phyloP scores from a whole-genome alignment of 1,140 invertebrate genomes.

The Drosophila nasuta region DNA sequence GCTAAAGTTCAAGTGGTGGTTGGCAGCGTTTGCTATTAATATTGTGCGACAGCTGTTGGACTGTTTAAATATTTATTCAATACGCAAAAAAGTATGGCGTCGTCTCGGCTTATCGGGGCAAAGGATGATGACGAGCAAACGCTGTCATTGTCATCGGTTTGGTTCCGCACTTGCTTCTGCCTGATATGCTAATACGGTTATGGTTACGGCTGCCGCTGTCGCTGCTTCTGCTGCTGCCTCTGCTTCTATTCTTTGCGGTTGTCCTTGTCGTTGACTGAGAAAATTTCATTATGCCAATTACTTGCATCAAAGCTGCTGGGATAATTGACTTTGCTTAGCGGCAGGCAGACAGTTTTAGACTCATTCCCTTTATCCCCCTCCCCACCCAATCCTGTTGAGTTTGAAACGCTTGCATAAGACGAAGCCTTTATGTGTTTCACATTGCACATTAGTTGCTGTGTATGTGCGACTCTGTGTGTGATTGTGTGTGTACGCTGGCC shows the following conservation, averaged over 20 bases:
- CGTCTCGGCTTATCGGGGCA: slow-evolving; percentile 40
- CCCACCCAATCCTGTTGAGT: not conserved
- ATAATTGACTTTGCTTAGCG: slow-evolving; percentile 82
- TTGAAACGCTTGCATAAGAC: slow-evolving; percentile 66
- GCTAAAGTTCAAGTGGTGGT: slow-evolving; percentile 55
- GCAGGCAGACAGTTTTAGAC: slow-evolving; percentile 27
- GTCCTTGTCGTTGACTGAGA: slow-evolving; percentile 72
- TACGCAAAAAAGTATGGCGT: slow-evolving; percentile 56
- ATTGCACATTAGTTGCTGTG: slow-evolving; percentile 55
- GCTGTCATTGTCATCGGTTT: slow-evolving; percentile 52
- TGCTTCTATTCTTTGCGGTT: slow-evolving; percentile 80
- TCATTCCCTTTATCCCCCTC: slow-evolving; percentile 2
- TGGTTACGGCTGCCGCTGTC: slow-evolving; percentile 61
- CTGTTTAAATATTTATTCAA: slow-evolving; percentile 81
- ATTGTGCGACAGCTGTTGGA: slow-evolving; percentile 78
- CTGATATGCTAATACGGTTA: slow-evolving; percentile 80
- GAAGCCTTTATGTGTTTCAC: slow-evolving; percentile 48
- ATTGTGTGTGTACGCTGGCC: slow-evolving; percentile 25
- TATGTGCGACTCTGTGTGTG: slow-evolving; percentile 32
- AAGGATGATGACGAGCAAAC: slow-evolving; percentile 35
- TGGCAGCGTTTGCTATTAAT: slow-evolving; percentile 77
- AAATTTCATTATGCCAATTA: slow-evolving; percentile 83
- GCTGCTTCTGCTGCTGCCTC: slow-evolving; percentile 18
- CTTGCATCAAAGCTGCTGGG: slow-evolving; percentile 81
- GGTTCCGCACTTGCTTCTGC: slow-evolving; percentile 25